phyloP scores from a whole-genome alignment of 2,797 vertebrate species.

The Centroberyx gerrardi region DNA sequence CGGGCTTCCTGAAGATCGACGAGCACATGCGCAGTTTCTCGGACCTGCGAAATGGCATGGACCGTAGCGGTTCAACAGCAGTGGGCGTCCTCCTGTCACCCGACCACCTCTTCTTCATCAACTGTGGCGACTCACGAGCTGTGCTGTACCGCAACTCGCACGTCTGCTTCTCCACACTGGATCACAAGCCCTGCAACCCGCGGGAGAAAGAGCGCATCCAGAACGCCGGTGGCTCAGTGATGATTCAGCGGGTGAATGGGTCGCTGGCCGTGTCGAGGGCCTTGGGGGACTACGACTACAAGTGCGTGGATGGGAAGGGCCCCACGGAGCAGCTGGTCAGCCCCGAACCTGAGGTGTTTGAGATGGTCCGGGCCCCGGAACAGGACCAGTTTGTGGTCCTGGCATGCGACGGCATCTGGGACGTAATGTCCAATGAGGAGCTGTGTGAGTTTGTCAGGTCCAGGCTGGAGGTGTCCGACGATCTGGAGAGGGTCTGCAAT shows the following conservation, averaged over 20 bases:
- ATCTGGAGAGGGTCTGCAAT: constrained; percentile 98
- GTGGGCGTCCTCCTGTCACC: constrained; percentile 96
- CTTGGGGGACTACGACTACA: constrained; percentile 99
- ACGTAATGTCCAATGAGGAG: constrained; percentile 99
- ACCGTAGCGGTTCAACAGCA: constrained; percentile 99
- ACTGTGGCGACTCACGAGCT: constrained; percentile 97
- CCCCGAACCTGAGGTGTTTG: constrained; percentile 97
- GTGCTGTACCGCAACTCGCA: constrained; percentile 94
- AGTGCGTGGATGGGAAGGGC: constrained; percentile 98
- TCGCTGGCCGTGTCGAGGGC: constrained; percentile 98
- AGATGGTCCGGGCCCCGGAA: constrained; percentile 92
- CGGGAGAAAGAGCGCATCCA: constrained; percentile 98
- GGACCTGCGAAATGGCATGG: constrained; percentile 97
- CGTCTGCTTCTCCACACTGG: constrained; percentile 97
- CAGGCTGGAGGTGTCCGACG: constrained; percentile 94
- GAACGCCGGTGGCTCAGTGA: constrained; percentile 98
- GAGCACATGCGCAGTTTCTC: constrained; percentile 99
- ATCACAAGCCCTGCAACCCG: constrained; percentile 99
- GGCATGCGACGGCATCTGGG: constrained; percentile 99
- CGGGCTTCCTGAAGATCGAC: constrained; percentile 97
- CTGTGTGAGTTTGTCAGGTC: constrained; percentile 97
- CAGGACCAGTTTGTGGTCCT: constrained; percentile 97
- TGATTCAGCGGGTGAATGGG: constrained; percentile 99
- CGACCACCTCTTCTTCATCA: constrained; percentile 96
- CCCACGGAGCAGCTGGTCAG: constrained; percentile 99